phyloP scores from a whole-genome alignment of 1,140 invertebrate species.

The Lasaia peninsularis region DNA sequence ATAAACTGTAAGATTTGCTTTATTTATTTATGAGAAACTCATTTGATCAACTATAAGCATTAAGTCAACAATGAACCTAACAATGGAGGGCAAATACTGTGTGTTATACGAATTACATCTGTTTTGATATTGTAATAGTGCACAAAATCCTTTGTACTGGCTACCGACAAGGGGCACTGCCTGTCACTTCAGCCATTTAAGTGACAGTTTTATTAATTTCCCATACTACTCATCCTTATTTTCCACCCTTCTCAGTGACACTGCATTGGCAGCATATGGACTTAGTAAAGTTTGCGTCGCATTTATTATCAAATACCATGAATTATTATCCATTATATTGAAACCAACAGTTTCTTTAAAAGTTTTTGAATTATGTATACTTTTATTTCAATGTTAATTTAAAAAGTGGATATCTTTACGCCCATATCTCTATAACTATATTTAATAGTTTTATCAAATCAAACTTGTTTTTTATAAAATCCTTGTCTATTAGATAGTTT shows the following conservation, averaged over 20 bases:
- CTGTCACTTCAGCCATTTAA: slow-evolving; percentile 78
- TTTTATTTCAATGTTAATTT: neutral
- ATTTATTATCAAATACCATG: slow-evolving; percentile 12
- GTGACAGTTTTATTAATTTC: slow-evolving; percentile 88
- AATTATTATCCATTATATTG: slow-evolving; percentile 9
- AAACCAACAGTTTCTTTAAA: neutral
- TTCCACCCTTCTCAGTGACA: slow-evolving; percentile 62
- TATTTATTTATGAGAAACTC: slow-evolving; percentile 65
- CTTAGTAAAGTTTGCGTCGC: slow-evolving; percentile 35
- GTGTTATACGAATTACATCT: slow-evolving; percentile 31
- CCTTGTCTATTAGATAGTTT: too few species aligned
- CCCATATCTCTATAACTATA: too few species aligned
- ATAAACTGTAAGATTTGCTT: slow-evolving; percentile 23
- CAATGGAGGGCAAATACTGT: slow-evolving; percentile 48
- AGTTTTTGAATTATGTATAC: neutral
- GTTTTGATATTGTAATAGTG: slow-evolving; percentile 30
- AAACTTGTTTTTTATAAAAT: too few species aligned
- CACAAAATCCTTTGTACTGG: slow-evolving; percentile 31
- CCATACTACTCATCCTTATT: slow-evolving; percentile 75
- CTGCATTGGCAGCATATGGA: slow-evolving; percentile 62
- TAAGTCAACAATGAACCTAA: slow-evolving; percentile 68
- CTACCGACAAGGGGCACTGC: slow-evolving; percentile 41
- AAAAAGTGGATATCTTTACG: too few species aligned
- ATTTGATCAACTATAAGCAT: slow-evolving; percentile 58
- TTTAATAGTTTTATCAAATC: too few species aligned